Percentiles rank a stretch among this genome's conserved stretches.
Evolutionary conservation across 2,113 vertebrate genomes (phyloP).

Genomic region (Acanthisitta chloris): DNA sequence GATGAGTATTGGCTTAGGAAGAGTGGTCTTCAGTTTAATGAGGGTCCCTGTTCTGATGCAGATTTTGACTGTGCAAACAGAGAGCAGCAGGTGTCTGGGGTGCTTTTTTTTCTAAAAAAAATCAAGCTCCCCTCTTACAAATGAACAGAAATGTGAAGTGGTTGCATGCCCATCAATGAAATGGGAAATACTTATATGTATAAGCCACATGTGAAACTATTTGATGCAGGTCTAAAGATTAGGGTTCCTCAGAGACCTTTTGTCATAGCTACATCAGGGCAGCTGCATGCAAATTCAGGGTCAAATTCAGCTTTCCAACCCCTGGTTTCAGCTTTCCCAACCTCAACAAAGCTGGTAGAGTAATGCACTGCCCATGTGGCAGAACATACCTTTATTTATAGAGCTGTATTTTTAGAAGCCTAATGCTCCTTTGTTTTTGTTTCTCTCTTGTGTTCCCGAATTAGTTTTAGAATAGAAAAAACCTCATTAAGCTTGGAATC

Average conservation of each 20-base stretch:
- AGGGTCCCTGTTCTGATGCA: not conserved
- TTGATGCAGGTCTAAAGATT: not conserved
- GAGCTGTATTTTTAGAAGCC: not conserved
- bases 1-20: not conserved
- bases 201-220: not conserved
- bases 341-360: not conserved
- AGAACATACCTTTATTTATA: not conserved
- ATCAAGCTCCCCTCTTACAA: not conserved
- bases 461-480: conserved; percentile 27
- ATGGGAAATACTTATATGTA: not conserved
- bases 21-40: not conserved
- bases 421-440: not conserved
- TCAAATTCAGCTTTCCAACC: not conserved
- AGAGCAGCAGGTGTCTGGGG: not conserved
- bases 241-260: not conserved
- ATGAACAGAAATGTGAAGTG: not conserved
- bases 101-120: not conserved
- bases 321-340: not conserved
- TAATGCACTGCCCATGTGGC: not conserved
- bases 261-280: not conserved
- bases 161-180: not conserved
- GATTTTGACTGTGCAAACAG: not conserved
- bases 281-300: not conserved
- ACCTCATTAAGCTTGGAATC: conserved; percentile 46
- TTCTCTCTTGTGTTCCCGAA: not conserved